Percentiles rank a stretch among this genome's conserved stretches.
phyloP scores from a whole-genome alignment of 2,797 vertebrate genomes.

The Darevskia mixta region DNA sequence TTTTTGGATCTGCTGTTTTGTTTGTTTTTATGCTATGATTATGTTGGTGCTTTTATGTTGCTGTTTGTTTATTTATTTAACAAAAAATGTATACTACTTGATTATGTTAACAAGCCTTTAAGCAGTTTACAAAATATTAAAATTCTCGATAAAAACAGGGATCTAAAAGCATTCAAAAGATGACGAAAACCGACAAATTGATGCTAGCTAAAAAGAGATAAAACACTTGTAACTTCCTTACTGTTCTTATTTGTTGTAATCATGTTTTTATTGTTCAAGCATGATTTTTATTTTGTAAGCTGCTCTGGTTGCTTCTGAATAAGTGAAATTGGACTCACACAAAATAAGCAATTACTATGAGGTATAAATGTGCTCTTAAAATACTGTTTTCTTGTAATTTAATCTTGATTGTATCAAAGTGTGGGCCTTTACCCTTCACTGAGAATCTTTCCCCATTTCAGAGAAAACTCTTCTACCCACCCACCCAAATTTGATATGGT shows the following conservation, averaged over 20 bases:
- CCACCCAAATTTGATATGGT: not conserved
- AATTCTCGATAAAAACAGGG: too few species aligned
- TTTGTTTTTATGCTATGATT: not conserved
- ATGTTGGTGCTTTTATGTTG: not conserved
- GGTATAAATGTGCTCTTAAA: not conserved
- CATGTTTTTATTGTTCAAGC: not conserved
- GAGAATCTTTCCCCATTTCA: not conserved
- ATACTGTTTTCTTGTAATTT: not conserved
- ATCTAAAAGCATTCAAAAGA: too few species aligned
- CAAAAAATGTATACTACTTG: too few species aligned
- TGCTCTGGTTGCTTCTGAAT: not conserved
- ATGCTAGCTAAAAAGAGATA: too few species aligned
- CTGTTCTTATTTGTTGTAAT: not conserved
- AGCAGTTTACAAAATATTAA: too few species aligned
- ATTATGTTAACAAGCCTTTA: too few species aligned
- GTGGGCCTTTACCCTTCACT: not conserved
- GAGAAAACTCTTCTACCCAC: not conserved
- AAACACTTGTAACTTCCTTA: too few species aligned
- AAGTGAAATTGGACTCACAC: not conserved
- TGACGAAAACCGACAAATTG: too few species aligned
- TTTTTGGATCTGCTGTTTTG: not conserved
- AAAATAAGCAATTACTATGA: constrained; percentile 1
- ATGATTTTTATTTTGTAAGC: not conserved
- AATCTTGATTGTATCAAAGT: not conserved
- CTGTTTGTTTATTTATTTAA: not conserved